A percentile compares a stretch with the other conserved stretches of the same genome.
Evolutionary conservation across 2,888 invertebrate species (phyloP).

Genomic region (Parapristionchus giblindavisi): DNA sequence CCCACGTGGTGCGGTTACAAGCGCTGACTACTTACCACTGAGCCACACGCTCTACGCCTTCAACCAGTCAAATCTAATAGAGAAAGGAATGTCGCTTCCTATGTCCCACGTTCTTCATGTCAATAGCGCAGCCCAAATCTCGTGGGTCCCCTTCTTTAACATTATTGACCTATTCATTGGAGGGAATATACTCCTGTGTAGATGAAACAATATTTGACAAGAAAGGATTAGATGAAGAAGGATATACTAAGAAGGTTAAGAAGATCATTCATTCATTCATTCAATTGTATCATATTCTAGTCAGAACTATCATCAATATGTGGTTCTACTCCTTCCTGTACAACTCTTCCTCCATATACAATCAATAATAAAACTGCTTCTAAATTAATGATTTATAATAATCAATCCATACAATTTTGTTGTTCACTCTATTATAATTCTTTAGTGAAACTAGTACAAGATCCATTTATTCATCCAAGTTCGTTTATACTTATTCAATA

Average conservation of each 20-base stretch:
- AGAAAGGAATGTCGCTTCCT: too few species aligned
- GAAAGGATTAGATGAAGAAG: background rate
- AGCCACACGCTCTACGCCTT: too few species aligned
- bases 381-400: conserved; percentile 9
- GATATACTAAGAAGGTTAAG: background rate
- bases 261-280: background rate
- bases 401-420: conserved; percentile 17
- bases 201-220: background rate
- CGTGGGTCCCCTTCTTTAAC: too few species aligned
- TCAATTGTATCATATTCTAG: background rate
- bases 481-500: background rate
- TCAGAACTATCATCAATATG: conserved; percentile 4
- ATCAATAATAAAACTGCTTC: conserved; percentile 10
- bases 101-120: too few species aligned
- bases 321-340: conserved; percentile 28
- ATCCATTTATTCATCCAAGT: conserved; percentile 14
- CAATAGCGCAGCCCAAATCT: too few species aligned
- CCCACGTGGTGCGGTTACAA: too few species aligned
- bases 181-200: conserved; percentile 9
- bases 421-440: conserved; percentile 32
- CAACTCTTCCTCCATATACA: conserved; percentile 24
- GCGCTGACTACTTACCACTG: too few species aligned
- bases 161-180: too few species aligned
- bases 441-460: conserved; percentile 27
- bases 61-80: too few species aligned